Base-by-base conservation (phyloP, 2,888 invertebrate species). In the Bombyx huttoni region DNA sequence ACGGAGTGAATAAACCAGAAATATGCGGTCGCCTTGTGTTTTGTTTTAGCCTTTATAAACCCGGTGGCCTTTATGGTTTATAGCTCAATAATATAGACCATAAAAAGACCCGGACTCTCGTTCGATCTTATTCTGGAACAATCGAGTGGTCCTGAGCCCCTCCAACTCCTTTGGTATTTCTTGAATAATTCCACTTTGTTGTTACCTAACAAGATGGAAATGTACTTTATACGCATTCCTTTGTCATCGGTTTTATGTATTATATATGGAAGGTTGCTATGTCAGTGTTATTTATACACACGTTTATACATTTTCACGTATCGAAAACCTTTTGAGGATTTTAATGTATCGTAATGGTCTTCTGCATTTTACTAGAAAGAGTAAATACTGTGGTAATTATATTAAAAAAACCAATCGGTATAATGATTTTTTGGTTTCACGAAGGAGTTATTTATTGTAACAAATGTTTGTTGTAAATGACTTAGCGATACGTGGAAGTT, bases 81-180 rank as follows among this genome's bases (percentile, higher is more conserved):
- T 81, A 64, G 79, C 78, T 73, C 78, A 82, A 84, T 84, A 84
- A 79, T 82, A 79, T 75, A 70, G 82, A 65, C 65, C 77, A 70
- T 83, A 82, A 83, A 81, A 74, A 70, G 63, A 66, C 68, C 70
- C 72, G 69, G 75, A 70, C 75, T 74, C 70, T 69, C 72, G 71
- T 63, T 62, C 69, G 64, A 72, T 74, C 71, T 73, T 68, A 69
- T 72, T 75, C 67, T 63, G 69, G 63, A 72, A 69, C 76, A 78
- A 81, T 82, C 79, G 80, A 82, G 78, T 73, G 75, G 72, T 75
- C 67, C 70, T 64, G 67, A 67, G 72, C 71, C 73, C 74, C 69
- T 73, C 66, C 67, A 62, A 65, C 68, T 75, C 64, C 66, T 71
- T 66, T 68, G 68, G 65, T 60, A 67, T 64, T 68, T 63, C 70